phyloP scores from a whole-genome alignment of 2,797 vertebrate genomes.

The Rhyacichthys aspro region DNA sequence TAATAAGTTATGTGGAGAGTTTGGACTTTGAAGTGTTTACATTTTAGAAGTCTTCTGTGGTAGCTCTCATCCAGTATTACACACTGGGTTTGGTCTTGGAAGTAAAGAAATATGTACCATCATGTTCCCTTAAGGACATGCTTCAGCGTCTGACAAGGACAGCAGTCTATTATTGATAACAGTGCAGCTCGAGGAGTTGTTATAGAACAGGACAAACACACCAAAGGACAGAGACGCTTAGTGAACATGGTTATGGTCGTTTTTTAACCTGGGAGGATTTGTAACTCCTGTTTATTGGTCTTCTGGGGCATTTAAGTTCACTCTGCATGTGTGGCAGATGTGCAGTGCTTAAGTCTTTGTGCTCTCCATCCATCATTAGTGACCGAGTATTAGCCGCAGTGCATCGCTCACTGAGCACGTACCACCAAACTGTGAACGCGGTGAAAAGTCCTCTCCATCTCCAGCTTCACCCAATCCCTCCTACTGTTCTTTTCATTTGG shows the following conservation, averaged over 20 bases:
- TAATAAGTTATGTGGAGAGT: too few relatives aligned
- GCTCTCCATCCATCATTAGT: slow-evolving; percentile 28
- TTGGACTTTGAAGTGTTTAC: too few relatives aligned
- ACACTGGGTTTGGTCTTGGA: too few relatives aligned
- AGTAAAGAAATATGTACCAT: too few relatives aligned
- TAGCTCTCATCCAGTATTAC: too few relatives aligned
- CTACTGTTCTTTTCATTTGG: slow-evolving; percentile 33
- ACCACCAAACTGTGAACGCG: slow-evolving; percentile 40
- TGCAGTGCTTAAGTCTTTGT: neutral
- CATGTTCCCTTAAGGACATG: too few relatives aligned
- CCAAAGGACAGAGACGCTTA: neutral
- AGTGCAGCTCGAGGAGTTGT: neutral
- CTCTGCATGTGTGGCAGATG: slow-evolving; percentile 36
- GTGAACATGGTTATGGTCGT: neutral
- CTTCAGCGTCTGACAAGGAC: too few relatives aligned
- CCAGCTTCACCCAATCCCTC: slow-evolving; percentile 24
- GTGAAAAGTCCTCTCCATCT: slow-evolving; percentile 27
- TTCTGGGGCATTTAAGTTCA: slow-evolving; percentile 7
- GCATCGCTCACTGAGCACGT: slow-evolving; percentile 43
- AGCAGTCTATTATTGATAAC: neutral
- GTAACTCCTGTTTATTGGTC: neutral
- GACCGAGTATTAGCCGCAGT: slow-evolving; percentile 58
- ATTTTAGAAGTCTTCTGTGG: too few relatives aligned
- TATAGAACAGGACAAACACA: neutral
- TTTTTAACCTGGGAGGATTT: neutral